phyloP scores from a whole-genome alignment of 2,113 vertebrate genomes.

The Campylomormyrus tamandua region DNA sequence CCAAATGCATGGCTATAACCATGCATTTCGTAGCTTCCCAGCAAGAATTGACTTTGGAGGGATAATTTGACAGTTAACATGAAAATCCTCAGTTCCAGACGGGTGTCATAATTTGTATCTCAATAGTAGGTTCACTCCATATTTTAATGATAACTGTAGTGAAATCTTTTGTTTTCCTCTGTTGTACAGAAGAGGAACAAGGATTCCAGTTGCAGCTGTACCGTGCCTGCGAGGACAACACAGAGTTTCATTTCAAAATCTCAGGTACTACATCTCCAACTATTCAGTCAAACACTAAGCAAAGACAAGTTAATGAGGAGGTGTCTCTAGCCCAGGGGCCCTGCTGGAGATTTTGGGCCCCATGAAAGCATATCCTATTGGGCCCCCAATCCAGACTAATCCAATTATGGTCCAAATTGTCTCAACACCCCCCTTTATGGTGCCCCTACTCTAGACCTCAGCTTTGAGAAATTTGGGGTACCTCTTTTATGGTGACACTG shows the following conservation, averaged over 20 bases:
- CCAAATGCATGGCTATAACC: not conserved
- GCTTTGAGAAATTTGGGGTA: not conserved
- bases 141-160: not conserved
- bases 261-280: conserved; percentile 18
- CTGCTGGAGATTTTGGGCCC: not conserved
- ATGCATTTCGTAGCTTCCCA: not conserved
- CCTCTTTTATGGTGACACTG: not conserved
- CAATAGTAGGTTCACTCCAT: not conserved
- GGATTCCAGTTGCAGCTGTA: conserved; percentile 52
- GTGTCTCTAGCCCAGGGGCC: too few relatives aligned
- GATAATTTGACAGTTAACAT: not conserved
- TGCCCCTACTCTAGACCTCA: not conserved
- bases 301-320: not conserved
- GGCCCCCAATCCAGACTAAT: not conserved
- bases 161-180: not conserved
- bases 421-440: not conserved
- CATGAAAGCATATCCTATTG: not conserved
- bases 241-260: conserved; percentile 18
- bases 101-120: not conserved
- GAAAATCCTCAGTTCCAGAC: not conserved
- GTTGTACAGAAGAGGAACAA: conserved; percentile 41
- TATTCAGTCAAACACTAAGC: not conserved
- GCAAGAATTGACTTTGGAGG: not conserved
- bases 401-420: not conserved
- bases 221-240: conserved; percentile 45